A percentile compares a stretch with the other conserved stretches of the same genome.
phyloP scores from a whole-genome alignment of 2,797 vertebrate genomes.

The Cercopithecus diana region DNA sequence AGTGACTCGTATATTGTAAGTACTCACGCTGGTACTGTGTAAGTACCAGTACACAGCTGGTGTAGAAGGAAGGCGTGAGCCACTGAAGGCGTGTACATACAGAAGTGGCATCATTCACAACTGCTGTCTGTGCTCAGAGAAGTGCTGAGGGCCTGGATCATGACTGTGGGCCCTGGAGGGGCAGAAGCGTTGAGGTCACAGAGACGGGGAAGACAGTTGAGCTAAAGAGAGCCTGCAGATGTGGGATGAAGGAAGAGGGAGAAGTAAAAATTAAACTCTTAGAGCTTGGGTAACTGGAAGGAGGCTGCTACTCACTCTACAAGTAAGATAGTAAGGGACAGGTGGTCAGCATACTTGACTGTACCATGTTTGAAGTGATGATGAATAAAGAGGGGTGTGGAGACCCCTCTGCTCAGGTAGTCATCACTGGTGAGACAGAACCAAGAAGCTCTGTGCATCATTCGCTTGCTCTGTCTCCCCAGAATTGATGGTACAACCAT shows the following conservation, averaged over 20 bases:
- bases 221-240: not conserved
- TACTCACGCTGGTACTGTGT: too few relatives aligned
- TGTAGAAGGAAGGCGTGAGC: not conserved
- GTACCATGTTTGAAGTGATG: accelerated
- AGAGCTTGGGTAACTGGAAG: not conserved
- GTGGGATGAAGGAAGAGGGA: not conserved
- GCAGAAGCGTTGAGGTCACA: not conserved
- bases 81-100: not conserved
- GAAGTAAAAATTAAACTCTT: not conserved
- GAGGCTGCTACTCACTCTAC: not conserved
- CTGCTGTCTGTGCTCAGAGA: not conserved
- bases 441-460: not conserved
- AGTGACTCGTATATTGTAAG: not conserved
- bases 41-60: not conserved
- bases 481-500: not conserved
- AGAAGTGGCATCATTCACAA: not conserved
- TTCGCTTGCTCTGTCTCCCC: not conserved
- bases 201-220: not conserved
- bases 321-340: not conserved
- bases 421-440: accelerated
- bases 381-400: not conserved
- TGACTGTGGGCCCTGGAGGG: not conserved
- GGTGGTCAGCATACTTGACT: not conserved
- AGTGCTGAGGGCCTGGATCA: not conserved
- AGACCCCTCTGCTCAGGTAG: too few relatives aligned